phyloP scores from a whole-genome alignment of 2,797 vertebrate genomes.

The Notolepis coatsorum region DNA sequence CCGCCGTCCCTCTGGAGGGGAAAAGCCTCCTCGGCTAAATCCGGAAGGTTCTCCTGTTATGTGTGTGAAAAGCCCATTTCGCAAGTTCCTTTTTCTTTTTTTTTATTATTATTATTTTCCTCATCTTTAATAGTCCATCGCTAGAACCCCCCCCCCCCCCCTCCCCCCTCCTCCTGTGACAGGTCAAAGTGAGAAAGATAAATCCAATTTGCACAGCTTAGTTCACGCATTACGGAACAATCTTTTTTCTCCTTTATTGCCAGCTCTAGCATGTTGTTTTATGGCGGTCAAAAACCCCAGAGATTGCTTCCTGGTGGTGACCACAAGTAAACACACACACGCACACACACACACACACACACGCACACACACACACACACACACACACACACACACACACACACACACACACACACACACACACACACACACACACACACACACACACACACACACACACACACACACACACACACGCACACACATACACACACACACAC shows the following conservation, averaged over 20 bases:
- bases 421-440: too few species aligned
- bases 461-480: background rate
- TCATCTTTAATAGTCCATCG: slow-evolving; percentile 10
- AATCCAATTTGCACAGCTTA: slow-evolving; percentile 16
- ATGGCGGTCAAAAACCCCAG: background rate
- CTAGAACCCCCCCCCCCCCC: too few species aligned
- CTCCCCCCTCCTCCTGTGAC: too few species aligned
- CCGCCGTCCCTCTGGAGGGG: slow-evolving; percentile 23
- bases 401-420: too few species aligned
- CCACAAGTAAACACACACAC: background rate
- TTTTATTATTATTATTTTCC: background rate
- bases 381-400: too few species aligned
- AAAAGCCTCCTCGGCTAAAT: slow-evolving; percentile 28
- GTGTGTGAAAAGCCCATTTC: slow-evolving; percentile 50
- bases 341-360: too few species aligned
- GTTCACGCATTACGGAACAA: slow-evolving; percentile 6
- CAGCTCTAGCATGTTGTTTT: slow-evolving; percentile 6
- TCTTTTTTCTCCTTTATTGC: background rate
- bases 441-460: too few species aligned
- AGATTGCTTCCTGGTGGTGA: slow-evolving; percentile 17
- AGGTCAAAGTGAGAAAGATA: background rate
- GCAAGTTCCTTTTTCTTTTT: slow-evolving; percentile 29
- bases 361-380: too few species aligned
- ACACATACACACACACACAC: background rate
- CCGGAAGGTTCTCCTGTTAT: slow-evolving; percentile 37